Conservation (phyloP, 2,113 vertebrate species). For the Crotalus viridis region DNA sequence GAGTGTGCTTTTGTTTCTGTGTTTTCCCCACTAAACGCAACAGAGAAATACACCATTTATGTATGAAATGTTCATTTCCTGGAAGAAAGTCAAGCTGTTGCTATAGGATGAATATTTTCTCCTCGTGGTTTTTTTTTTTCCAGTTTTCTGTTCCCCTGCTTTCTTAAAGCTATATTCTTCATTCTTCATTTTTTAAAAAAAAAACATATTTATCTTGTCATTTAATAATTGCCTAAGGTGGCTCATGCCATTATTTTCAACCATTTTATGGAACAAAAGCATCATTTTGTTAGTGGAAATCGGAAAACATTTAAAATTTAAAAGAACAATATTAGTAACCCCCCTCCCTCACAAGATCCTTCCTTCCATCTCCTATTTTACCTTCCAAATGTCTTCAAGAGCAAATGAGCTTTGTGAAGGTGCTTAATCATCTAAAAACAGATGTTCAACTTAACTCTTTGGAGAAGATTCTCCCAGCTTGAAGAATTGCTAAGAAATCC, state of each 20-base stretch:
- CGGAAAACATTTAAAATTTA: not conserved
- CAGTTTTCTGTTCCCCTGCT: not conserved
- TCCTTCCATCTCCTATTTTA: not conserved
- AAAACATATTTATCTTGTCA: not conserved
- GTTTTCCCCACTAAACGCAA: not conserved
- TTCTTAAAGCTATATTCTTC: not conserved
- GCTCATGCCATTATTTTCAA: not conserved
- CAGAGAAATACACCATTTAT: not conserved
- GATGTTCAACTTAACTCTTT: not conserved
- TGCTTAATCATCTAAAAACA: not conserved
- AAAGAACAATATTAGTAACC: not conserved
- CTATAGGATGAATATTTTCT: fast-evolving
- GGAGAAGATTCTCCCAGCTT: not conserved
- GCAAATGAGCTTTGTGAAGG: not conserved
- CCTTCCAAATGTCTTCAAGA: not conserved
- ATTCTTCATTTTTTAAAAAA: not conserved
- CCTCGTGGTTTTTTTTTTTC: fast-evolving
- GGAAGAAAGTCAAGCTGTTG: not conserved
- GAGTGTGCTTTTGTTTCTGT: not conserved
- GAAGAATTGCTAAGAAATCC: not conserved
- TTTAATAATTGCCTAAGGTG: not conserved
- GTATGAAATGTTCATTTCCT: not conserved
- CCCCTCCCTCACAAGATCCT: too few relatives aligned
- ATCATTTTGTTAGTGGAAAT: not conserved
- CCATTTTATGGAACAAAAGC: not conserved